These are phyloP conservation scores for Spodoptera littoralis DNA, from an alignment of 2,888 invertebrate genomes.

Conservation along the genomic window DNA sequence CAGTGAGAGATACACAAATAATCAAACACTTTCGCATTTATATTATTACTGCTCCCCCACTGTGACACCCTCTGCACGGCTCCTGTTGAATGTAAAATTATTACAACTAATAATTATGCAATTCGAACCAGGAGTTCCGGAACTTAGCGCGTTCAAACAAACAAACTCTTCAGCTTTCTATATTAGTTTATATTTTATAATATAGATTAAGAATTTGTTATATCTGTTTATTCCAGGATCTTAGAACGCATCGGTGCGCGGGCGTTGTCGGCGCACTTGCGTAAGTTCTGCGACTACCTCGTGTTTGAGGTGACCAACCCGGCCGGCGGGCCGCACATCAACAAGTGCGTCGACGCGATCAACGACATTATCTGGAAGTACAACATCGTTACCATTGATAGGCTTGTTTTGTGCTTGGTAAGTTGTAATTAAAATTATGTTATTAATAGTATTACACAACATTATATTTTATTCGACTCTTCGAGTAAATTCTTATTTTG, in stretches of 20 bases:
- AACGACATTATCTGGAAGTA: conserved; percentile 99
- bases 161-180: too few species aligned
- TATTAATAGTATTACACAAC: too few species aligned
- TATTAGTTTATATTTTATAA: too few species aligned
- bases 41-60: background rate
- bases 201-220: background rate
- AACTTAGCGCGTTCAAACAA: too few species aligned
- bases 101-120: too few species aligned
- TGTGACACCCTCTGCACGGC: too few species aligned
- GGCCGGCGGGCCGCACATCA: conserved; percentile 96
- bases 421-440: conserved; percentile 57
- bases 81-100: too few species aligned
- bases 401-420: conserved; percentile 96
- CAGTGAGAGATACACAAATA: too few species aligned
- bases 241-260: conserved; percentile 97
- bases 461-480: too few species aligned
- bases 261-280: conserved; percentile 95
- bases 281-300: conserved; percentile 98
- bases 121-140: too few species aligned
- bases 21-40: too few species aligned
- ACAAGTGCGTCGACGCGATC: conserved; percentile 98
- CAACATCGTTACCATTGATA: conserved; percentile 98
- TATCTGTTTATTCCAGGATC: conserved; percentile 89
- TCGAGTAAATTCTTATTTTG: too few species aligned
- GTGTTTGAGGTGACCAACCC: conserved; percentile 97